A percentile compares a stretch with the other conserved stretches of the same genome.
phyloP scores from a whole-genome alignment of 2,888 invertebrate genomes.

The Lypha dubia region DNA sequence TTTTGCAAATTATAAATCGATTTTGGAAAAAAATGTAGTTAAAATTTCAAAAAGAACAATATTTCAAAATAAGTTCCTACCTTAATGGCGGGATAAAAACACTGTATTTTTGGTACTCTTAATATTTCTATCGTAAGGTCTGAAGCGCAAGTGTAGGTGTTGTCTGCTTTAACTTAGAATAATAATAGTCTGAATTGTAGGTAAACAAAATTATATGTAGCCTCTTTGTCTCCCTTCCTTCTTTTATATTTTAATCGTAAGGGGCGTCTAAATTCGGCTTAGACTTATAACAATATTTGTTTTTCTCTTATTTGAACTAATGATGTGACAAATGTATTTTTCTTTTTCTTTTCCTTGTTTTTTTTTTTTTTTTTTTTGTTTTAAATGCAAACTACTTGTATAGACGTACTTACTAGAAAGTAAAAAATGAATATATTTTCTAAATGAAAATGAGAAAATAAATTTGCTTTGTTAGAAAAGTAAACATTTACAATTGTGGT shows the following conservation, averaged over 20 bases:
- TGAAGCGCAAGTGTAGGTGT: too few relatives aligned
- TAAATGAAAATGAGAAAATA: constrained; percentile 1
- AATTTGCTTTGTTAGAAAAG: constrained; percentile 24
- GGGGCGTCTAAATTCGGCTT: not conserved
- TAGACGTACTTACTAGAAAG: constrained; percentile 22
- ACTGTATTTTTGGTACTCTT: too few relatives aligned
- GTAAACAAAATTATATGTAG: too few relatives aligned
- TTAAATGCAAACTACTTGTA: constrained; percentile 22
- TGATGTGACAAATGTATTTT: constrained; percentile 56
- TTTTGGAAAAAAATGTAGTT: too few relatives aligned
- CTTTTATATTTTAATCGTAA: not conserved
- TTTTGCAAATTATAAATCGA: too few relatives aligned
- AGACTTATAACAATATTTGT: not conserved
- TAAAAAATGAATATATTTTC: constrained; percentile 27
- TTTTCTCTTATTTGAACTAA: constrained; percentile 21
- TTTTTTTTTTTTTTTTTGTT: constrained; percentile 13
- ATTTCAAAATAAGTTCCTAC: too few relatives aligned
- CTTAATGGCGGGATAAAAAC: too few relatives aligned
- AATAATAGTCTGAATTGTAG: too few relatives aligned
- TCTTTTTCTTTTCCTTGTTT: constrained; percentile 2
- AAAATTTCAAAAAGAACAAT: too few relatives aligned
- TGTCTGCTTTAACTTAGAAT: too few relatives aligned
- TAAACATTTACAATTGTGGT: constrained; percentile 55
- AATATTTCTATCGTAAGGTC: too few relatives aligned
- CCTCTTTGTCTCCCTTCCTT: too few relatives aligned